Conservation (phyloP, 2,888 invertebrate genomes). For the Orthonevra nobilis region DNA sequence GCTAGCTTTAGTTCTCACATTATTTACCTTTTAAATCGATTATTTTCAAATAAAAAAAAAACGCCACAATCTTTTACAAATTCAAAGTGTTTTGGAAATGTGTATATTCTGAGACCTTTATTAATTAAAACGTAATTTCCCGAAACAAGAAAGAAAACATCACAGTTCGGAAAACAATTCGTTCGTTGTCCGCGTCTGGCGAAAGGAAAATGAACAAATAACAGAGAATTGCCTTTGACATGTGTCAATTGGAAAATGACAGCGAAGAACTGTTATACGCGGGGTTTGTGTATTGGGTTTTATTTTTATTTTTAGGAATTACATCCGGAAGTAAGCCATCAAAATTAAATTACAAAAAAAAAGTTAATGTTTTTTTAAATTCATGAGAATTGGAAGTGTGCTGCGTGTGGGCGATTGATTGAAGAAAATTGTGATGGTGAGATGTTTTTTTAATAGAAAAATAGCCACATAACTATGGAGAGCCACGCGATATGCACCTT, state of each 20-base stretch:
- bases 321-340: no score
- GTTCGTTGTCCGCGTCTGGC: constrained; percentile 19
- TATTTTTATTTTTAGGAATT: no score
- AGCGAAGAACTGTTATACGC: constrained; percentile 16
- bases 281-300: background rate
- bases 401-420: no score
- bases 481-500: no score
- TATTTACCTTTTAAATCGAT: constrained; percentile 9
- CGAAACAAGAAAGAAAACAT: constrained; percentile 38
- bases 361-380: no score
- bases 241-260: constrained; percentile 7
- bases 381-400: no score
- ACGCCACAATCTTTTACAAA: background rate
- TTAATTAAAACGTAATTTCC: constrained; percentile 10
- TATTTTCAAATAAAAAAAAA: background rate
- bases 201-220: constrained; percentile 10
- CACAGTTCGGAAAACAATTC: constrained; percentile 24
- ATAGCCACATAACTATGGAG: no score
- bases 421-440: no score
- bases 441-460: no score
- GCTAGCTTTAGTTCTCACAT: background rate
- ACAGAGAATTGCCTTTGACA: constrained; percentile 39
- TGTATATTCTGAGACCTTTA: background rate
- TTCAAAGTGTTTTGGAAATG: background rate
- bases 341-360: no score